Percentiles rank a stretch among this genome's conserved stretches.
Conservation (phyloP, 2,888 invertebrate species). For the Ctenicera cuprea region DNA sequence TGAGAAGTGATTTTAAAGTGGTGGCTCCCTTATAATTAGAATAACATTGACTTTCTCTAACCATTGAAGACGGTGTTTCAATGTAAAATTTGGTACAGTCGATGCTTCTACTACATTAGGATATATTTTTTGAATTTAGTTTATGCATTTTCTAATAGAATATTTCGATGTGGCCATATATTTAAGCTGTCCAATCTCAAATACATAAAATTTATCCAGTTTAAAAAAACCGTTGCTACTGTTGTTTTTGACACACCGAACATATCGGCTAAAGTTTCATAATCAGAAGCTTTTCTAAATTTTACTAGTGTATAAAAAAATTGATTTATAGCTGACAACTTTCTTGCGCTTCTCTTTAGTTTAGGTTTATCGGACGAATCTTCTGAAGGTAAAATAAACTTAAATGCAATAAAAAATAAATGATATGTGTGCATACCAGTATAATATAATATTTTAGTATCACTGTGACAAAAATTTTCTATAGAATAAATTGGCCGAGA, state of each 20-base stretch:
- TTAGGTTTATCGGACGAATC: no score
- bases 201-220: slow-evolving; percentile 7
- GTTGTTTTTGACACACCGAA: not conserved
- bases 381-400: no score
- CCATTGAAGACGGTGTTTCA: slow-evolving; percentile 9
- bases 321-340: not conserved
- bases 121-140: not conserved
- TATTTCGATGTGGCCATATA: slow-evolving; percentile 5
- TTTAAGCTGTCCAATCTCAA: not conserved
- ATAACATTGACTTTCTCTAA: not conserved
- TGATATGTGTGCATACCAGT: no score
- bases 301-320: not conserved
- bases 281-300: not conserved
- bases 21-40: not conserved
- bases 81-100: slow-evolving; percentile 12
- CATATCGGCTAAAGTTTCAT: not conserved
- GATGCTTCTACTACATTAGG: not conserved
- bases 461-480: no score
- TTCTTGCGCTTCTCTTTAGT: not conserved
- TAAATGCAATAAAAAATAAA: no score
- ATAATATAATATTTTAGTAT: no score
- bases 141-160: not conserved
- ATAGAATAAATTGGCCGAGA: no score
- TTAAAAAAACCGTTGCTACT: not conserved
- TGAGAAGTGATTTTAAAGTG: not conserved